Percentiles rank a stretch among this genome's conserved stretches.
These are phyloP conservation scores for Agrochola lota DNA, from an alignment of 2,888 invertebrate species.

Conservation along the genomic window DNA sequence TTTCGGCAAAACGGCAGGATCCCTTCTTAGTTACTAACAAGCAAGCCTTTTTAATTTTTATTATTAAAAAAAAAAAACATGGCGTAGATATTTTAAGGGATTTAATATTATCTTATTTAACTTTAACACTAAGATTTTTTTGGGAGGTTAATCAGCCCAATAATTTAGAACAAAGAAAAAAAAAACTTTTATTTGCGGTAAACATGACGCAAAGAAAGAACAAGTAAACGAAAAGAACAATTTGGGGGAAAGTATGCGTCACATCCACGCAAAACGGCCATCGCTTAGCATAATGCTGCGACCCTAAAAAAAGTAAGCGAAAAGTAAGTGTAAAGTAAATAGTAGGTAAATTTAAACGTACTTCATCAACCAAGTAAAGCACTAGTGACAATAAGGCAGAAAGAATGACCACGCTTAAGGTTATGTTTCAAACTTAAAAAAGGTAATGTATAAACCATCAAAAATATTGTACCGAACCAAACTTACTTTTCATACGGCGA, in stretches of 20 bases:
- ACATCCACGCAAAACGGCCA: too few species aligned
- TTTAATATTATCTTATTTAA: neutral
- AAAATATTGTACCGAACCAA: neutral
- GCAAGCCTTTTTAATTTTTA: neutral
- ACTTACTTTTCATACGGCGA: conserved; percentile 62
- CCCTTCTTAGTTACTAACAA: neutral
- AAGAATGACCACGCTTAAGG: too few species aligned
- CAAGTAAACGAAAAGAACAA: too few species aligned
- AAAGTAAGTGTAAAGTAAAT: too few species aligned
- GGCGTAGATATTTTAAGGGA: neutral
- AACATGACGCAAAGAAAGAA: too few species aligned
- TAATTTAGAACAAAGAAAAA: too few species aligned
- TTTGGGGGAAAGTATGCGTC: too few species aligned
- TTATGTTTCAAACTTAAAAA: neutral
- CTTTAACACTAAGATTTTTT: neutral
- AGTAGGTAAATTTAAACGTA: too few species aligned
- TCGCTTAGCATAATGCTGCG: too few species aligned
- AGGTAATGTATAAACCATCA: neutral
- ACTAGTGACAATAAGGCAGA: neutral
- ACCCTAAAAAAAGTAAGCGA: too few species aligned
- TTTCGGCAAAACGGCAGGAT: too few species aligned
- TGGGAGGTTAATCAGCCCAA: neutral
- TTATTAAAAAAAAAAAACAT: neutral
- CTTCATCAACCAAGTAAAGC: neutral
- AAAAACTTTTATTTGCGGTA: too few species aligned